phyloP scores from a whole-genome alignment of 2,113 vertebrate genomes.

The Rhinolophus ferrumequinum region DNA sequence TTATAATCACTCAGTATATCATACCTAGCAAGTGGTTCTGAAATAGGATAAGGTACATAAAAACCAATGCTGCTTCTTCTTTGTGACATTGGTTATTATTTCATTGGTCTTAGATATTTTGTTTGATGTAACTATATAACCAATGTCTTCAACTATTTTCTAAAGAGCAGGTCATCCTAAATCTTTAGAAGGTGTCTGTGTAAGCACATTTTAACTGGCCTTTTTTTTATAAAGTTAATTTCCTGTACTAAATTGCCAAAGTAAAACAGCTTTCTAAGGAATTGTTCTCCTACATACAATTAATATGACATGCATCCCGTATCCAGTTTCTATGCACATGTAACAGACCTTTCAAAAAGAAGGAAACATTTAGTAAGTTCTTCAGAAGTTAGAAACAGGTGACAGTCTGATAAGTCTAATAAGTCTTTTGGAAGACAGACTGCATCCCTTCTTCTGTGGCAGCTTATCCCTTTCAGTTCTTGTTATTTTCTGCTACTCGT shows the following conservation, averaged over 20 bases:
- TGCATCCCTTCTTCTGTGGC: not conserved
- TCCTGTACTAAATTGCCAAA: constrained; percentile 55
- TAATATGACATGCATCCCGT: constrained; percentile 65
- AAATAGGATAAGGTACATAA: constrained; percentile 26
- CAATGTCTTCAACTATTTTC: constrained; percentile 32
- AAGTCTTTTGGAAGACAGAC: constrained; percentile 27
- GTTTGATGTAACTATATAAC: not conserved
- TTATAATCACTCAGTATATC: not conserved
- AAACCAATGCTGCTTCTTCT: not conserved
- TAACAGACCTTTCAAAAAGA: constrained; percentile 61
- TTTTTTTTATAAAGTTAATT: constrained; percentile 65
- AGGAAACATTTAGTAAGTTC: constrained; percentile 70
- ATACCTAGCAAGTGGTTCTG: not conserved
- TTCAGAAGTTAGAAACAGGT: constrained; percentile 70
- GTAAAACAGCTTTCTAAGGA: constrained; percentile 64
- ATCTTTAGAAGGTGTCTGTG: constrained; percentile 8
- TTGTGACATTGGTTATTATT: not conserved
- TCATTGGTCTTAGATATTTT: constrained; percentile 31
- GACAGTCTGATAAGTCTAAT: constrained; percentile 64
- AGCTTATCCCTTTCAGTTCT: not conserved
- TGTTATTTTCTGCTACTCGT: not conserved
- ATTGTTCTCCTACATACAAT: constrained; percentile 57
- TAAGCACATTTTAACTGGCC: not conserved
- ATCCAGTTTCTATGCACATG: constrained; percentile 73
- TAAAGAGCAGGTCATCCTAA: not conserved